phyloP scores from a whole-genome alignment of 2,888 invertebrate species.

The Podotricha telesiphe region DNA sequence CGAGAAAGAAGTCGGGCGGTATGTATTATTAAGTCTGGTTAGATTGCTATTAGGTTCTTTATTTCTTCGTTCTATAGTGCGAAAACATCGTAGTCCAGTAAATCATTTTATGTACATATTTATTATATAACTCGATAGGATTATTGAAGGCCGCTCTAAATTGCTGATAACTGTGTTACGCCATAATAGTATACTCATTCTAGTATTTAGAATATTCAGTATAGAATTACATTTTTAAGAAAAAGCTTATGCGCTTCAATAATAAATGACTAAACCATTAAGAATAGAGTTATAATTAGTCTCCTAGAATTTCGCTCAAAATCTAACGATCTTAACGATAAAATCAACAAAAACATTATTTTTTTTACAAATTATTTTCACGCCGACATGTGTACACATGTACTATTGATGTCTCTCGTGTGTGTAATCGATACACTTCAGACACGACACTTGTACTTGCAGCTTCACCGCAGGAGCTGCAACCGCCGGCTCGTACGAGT shows the following conservation, averaged over 20 bases:
- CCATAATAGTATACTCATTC: background rate
- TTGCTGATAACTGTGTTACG: background rate
- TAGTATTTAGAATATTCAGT: background rate
- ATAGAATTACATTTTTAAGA: too few relatives aligned
- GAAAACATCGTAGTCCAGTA: background rate
- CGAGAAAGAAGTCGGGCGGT: too few relatives aligned
- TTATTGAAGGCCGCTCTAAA: constrained; percentile 9
- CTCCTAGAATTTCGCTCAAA: background rate
- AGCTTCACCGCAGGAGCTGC: background rate
- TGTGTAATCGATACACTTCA: background rate
- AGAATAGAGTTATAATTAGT: background rate
- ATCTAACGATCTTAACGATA: background rate
- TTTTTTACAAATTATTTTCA: background rate
- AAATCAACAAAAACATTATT: background rate
- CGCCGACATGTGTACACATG: background rate
- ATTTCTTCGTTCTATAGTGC: background rate
- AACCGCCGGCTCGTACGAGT: background rate
- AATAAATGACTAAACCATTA: too few relatives aligned
- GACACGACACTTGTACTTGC: background rate
- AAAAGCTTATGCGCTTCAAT: too few relatives aligned
- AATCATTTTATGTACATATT: background rate
- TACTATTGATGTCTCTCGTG: background rate
- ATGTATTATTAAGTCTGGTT: too few relatives aligned
- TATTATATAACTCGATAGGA: constrained; percentile 1
- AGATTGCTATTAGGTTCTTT: too few relatives aligned